These are phyloP conservation scores for Sus cebifrons DNA, from an alignment of 2,797 vertebrate genomes.

Conservation along the genomic window DNA sequence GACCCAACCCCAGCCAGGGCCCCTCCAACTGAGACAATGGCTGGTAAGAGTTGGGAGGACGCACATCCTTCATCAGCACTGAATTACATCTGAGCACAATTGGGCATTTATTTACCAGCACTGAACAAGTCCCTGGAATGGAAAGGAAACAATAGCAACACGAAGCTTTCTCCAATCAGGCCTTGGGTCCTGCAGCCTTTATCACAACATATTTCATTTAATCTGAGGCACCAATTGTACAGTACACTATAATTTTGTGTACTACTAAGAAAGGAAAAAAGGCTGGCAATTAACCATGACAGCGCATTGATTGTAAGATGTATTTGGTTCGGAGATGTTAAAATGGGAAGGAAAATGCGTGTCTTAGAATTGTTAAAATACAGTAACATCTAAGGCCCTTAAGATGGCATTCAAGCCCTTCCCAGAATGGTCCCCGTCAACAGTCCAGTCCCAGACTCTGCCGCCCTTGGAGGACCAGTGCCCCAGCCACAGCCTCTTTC, in stretches of 20 bases:
- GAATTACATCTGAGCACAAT: neutral
- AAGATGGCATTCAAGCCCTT: neutral
- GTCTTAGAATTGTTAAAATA: conserved; percentile 49
- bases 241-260: conserved; percentile 63
- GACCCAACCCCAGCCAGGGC: neutral
- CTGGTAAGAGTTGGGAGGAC: neutral
- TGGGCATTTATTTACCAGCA: neutral
- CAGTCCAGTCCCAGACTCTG: neutral
- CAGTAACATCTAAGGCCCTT: conserved; percentile 1
- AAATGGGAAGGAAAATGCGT: neutral
- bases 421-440: neutral
- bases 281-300: conserved; percentile 68
- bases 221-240: neutral
- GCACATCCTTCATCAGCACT: neutral
- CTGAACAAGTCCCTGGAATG: neutral
- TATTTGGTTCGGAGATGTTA: conserved; percentile 56
- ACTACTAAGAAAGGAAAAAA: conserved; percentile 61
- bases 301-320: conserved; percentile 67
- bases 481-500: neutral
- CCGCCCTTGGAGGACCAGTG: accelerated
- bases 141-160: neutral
- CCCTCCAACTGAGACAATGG: neutral
- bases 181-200: conserved; percentile 46
- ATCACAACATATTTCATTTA: neutral
- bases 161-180: neutral